Conservation (phyloP, 2,113 vertebrate genomes). For the Platysternon megacephalum region DNA sequence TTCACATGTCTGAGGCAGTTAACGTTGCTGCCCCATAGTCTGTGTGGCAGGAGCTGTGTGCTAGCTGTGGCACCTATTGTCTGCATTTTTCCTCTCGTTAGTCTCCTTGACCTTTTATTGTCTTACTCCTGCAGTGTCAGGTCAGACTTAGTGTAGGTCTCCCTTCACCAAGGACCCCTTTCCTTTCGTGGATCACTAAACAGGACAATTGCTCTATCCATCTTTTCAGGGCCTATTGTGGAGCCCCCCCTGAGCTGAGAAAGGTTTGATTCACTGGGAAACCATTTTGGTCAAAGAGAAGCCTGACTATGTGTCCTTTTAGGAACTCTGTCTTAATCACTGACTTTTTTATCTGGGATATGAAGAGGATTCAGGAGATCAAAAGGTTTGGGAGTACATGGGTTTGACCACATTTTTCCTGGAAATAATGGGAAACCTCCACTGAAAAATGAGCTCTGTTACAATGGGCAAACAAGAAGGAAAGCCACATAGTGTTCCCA, state of each 20-base stretch:
- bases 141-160: constrained; percentile 82
- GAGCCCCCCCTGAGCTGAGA: constrained; percentile 82
- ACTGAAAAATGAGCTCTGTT: constrained; percentile 75
- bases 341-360: constrained; percentile 84
- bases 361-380: constrained; percentile 87
- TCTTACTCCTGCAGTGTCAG: constrained; percentile 77
- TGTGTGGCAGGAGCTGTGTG: constrained; percentile 74
- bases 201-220: constrained; percentile 91
- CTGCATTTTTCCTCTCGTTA: constrained; percentile 83
- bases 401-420: constrained; percentile 76
- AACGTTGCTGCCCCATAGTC: constrained; percentile 74
- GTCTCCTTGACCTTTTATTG: constrained; percentile 87
- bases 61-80: constrained; percentile 81
- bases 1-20: constrained; percentile 82
- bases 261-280: constrained; percentile 86
- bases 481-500: constrained; percentile 61
- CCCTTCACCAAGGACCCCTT: constrained; percentile 81
- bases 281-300: constrained; percentile 82
- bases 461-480: constrained; percentile 71
- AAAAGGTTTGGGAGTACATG: constrained; percentile 81
- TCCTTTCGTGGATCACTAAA: constrained; percentile 90
- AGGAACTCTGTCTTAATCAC: constrained; percentile 79
- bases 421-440: constrained; percentile 73
- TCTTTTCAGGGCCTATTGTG: constrained; percentile 89
- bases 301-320: constrained; percentile 80